A percentile compares a stretch with the other conserved stretches of the same genome.
Conservation (phyloP, 53 echinoderm and acorn worm species). For the Hippasteria phrygiana region DNA sequence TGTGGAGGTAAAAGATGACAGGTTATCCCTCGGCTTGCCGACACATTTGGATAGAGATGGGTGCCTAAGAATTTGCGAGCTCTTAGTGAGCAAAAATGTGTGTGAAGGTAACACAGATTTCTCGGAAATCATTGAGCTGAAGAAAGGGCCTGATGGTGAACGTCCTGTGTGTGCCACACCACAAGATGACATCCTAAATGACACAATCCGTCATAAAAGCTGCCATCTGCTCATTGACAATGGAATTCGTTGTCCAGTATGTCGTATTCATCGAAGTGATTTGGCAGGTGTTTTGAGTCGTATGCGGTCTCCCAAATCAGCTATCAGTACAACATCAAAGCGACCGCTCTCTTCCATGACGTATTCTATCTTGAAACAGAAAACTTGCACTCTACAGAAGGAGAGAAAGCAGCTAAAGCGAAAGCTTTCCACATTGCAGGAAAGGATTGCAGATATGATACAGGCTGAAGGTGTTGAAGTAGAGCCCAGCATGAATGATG, state of each 20-base stretch:
- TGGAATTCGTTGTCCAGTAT: not conserved
- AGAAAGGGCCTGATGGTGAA: not conserved
- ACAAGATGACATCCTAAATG: not conserved
- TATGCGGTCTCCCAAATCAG: too few species aligned
- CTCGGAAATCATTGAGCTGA: not conserved
- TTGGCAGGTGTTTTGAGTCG: not conserved
- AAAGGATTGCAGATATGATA: not conserved
- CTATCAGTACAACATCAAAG: too few species aligned
- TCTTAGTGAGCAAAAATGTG: not conserved
- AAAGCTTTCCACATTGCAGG: not conserved
- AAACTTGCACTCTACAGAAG: not conserved
- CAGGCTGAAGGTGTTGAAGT: too few species aligned
- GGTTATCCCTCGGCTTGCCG: not conserved
- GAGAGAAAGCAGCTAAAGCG: not conserved
- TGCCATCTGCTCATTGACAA: not conserved
- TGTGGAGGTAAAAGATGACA: too few species aligned
- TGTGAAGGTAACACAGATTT: not conserved
- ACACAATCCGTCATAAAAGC: slow-evolving; percentile 8
- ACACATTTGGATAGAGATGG: not conserved
- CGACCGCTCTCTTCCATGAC: too few species aligned
- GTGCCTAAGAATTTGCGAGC: not conserved
- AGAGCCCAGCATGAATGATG: too few species aligned
- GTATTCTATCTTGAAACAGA: not conserved
- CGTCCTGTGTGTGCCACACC: not conserved
- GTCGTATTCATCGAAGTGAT: not conserved